Conservation (phyloP, 1,140 invertebrate genomes). For the Heliconius eleuchia region DNA sequence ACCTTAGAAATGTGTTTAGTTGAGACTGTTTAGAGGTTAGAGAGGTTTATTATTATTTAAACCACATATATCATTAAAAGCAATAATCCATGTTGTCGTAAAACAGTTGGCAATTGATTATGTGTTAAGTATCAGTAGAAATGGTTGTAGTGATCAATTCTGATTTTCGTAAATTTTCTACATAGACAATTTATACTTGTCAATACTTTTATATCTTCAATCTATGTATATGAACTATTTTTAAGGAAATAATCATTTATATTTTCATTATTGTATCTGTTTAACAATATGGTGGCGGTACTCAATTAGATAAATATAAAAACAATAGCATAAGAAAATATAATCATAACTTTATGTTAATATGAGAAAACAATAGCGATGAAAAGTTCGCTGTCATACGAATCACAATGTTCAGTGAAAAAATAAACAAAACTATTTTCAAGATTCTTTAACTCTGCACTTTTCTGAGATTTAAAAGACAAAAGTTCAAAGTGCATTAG, state of each 20-base stretch:
- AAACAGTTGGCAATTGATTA: background rate
- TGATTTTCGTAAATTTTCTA: too few species aligned
- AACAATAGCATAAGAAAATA: background rate
- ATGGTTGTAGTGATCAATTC: too few species aligned
- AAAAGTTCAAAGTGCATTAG: constrained; percentile 11
- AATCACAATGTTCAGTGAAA: background rate
- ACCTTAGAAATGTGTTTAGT: background rate
- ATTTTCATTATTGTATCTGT: too few species aligned
- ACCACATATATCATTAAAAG: background rate
- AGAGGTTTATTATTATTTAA: background rate
- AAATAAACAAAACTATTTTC: background rate
- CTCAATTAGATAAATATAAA: too few species aligned
- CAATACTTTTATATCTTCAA: too few species aligned
- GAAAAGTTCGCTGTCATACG: background rate
- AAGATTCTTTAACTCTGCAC: background rate
- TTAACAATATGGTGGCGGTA: too few species aligned
- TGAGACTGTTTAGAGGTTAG: background rate
- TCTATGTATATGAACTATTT: too few species aligned
- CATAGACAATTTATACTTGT: too few species aligned
- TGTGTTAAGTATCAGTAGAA: too few species aligned
- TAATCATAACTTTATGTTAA: background rate
- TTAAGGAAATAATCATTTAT: too few species aligned
- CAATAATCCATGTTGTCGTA: background rate
- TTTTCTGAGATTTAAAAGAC: background rate
- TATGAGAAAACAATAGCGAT: background rate